Percentiles rank a stretch among this genome's conserved stretches.
phyloP scores from a whole-genome alignment of 1,140 invertebrate species.

The Drosophila pallidifrons region DNA sequence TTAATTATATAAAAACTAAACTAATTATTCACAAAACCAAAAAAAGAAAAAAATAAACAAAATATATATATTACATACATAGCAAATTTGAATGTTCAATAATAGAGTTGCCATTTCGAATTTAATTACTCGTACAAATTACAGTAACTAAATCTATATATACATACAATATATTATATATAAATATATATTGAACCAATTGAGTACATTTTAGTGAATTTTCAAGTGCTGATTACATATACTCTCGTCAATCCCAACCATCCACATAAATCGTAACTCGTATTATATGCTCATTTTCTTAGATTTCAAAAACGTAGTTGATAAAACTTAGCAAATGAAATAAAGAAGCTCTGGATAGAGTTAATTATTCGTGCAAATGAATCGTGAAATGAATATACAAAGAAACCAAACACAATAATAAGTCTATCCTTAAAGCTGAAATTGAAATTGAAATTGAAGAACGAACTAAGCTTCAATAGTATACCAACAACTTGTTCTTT shows the following conservation, averaged over 20 bases:
- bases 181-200: constrained; percentile 44
- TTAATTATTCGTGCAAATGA: constrained; percentile 38
- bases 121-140: constrained; percentile 39
- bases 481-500: constrained; percentile 77
- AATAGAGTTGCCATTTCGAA: constrained; percentile 72
- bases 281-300: constrained; percentile 72
- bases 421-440: constrained; percentile 45
- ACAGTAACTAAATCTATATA: constrained; percentile 32
- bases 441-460: constrained; percentile 28
- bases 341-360: constrained; percentile 57
- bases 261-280: constrained; percentile 14
- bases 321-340: constrained; percentile 62
- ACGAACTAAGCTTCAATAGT: constrained; percentile 49
- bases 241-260: constrained; percentile 8
- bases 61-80: constrained; percentile 41
- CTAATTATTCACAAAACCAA: constrained; percentile 29
- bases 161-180: constrained; percentile 33
- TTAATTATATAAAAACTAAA: constrained; percentile 34
- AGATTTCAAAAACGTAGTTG: constrained; percentile 70
- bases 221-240: constrained; percentile 82
- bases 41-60: constrained; percentile 38
- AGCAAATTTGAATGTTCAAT: constrained; percentile 81
- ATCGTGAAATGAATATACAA: constrained; percentile 5
- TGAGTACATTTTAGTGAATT: constrained; percentile 79
- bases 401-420: constrained; percentile 25